Percentiles rank a stretch among this genome's conserved stretches.
Conservation (phyloP, 2,888 invertebrate genomes). For the Brassicogethes aeneus region DNA sequence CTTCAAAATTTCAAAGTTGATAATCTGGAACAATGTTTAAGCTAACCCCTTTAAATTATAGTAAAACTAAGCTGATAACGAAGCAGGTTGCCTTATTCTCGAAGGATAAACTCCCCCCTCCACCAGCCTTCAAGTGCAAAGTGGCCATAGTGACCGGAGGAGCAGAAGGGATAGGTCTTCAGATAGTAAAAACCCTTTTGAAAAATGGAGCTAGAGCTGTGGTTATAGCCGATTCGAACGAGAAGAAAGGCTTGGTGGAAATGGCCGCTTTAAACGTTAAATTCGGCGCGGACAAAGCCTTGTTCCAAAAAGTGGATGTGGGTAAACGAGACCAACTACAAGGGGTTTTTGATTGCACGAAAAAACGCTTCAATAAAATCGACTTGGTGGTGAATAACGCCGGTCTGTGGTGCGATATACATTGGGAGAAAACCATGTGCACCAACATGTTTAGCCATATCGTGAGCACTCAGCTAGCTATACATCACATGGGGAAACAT, state of each 20-base stretch:
- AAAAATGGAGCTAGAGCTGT: conserved; percentile 56
- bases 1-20: no score
- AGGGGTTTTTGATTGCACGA: conserved; percentile 27
- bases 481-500: conserved; percentile 48
- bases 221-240: conserved; percentile 35
- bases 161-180: conserved; percentile 57
- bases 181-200: conserved; percentile 55
- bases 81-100: no score
- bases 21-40: no score
- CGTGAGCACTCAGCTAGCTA: conserved; percentile 42
- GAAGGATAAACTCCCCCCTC: no score
- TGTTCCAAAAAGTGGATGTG: conserved; percentile 46
- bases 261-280: conserved; percentile 37
- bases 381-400: conserved; percentile 44
- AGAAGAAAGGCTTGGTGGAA: conserved; percentile 38
- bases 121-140: no score
- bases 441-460: conserved; percentile 39
- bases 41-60: no score
- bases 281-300: conserved; percentile 40
- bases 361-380: conserved; percentile 30
- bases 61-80: no score
- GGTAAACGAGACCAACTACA: conserved; percentile 24
- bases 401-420: conserved; percentile 34
- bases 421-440: conserved; percentile 31
- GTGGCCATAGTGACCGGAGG: conserved; percentile 62